A percentile compares a stretch with the other conserved stretches of the same genome.
phyloP scores from a whole-genome alignment of 2,888 invertebrate species.

The Eurytoma californica region DNA sequence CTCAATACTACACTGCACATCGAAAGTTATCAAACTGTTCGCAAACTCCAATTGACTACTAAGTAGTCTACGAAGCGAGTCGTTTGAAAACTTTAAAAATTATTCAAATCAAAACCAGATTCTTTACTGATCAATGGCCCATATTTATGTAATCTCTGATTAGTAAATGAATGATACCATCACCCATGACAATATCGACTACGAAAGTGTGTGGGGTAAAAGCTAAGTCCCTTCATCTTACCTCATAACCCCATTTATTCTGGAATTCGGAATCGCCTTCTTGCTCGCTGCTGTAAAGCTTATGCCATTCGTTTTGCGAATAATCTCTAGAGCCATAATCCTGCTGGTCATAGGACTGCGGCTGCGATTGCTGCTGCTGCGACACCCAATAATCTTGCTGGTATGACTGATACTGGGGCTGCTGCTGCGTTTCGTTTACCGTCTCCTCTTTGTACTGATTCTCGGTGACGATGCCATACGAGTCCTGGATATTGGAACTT shows the following conservation, averaged over 20 bases:
- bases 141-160: conserved; percentile 26
- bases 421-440: conserved; percentile 63
- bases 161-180: conserved; percentile 29
- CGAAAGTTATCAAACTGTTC: conserved; percentile 24
- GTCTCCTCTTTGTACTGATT: conserved; percentile 62
- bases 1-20: background rate
- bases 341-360: conserved; percentile 63
- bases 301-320: conserved; percentile 66
- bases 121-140: conserved; percentile 33
- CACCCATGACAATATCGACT: background rate
- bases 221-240: conserved; percentile 58
- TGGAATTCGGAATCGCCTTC: conserved; percentile 66
- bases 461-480: conserved; percentile 58
- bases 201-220: conserved; percentile 21
- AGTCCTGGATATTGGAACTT: conserved; percentile 62
- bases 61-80: background rate
- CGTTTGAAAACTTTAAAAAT: conserved; percentile 17
- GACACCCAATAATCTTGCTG: conserved; percentile 63
- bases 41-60: background rate
- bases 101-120: background rate
- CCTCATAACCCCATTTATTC: conserved; percentile 74
- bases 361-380: conserved; percentile 63
- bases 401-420: conserved; percentile 64
- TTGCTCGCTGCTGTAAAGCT: conserved; percentile 64
- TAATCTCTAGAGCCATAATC: conserved; percentile 64